Evolutionary conservation across 2,113 vertebrate species (phyloP), one percentile per base, ranked within the genome.

Genomic region (Marmota flaviventris): DNA sequence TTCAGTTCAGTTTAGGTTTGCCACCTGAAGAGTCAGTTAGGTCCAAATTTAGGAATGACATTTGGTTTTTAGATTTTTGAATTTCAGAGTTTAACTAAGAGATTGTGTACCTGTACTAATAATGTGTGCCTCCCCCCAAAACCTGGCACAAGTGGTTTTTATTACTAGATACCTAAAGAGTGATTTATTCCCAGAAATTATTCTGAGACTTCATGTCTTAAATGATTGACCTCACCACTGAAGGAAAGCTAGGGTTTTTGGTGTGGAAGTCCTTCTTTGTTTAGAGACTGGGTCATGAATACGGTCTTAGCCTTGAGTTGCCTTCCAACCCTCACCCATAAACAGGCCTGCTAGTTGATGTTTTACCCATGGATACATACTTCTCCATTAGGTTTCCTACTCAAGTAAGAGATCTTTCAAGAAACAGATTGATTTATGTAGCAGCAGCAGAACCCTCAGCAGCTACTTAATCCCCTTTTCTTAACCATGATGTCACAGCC

Each of bases 71-170:
- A 97, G 65, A 63, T 70, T 29, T 92, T 89, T 90, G 45, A 56
- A 89, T 65, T 95, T 92, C 29, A 96, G 65, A 84, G 90, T 22
- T 91, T 37, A 65, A 61, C 17, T 89, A 73, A 77, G 91, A 86
- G 51, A 65, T 45, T 63, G 8, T 85, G 8, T 0, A 56, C 18
- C n/a, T 76, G 8, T 84, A 39, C 5, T 86, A 92, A 78, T 51
- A 32, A 78, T 39, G 5, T 29, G 37, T 20, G 18, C 67, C 45
- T 22, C 7, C 56, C 18, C 29, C 18, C 34, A 32, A 51, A 77
- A 32, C 10, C 10, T 77, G 32, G 5, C 76, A 39, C 53, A 27
- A 73, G 37, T 91, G 20, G 25, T 75, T 95, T 75, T 65, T 81
- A 65, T 84, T 58, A 58, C 70, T 94, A 91, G 65, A 72, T 91